Base-by-base conservation (phyloP, 1,140 invertebrate species). In the Neodiprion fabricii region DNA sequence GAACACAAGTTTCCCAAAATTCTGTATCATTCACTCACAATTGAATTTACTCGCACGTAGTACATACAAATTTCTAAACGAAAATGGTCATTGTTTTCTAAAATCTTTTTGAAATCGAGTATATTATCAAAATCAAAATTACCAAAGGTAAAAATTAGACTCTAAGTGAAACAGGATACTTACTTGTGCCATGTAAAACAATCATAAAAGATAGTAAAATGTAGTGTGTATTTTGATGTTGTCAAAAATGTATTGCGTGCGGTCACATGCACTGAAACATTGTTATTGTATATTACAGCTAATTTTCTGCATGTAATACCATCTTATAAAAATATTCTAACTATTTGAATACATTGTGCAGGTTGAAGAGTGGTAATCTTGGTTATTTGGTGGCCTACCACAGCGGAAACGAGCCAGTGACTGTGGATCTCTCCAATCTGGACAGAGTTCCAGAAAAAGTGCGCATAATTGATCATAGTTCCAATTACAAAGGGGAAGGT, bases 361-460 rank as follows among this genome's bases (percentile, higher is more conserved):
- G 94, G 86, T 84, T 93, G 70, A 92, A 92, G 78, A 91, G 90
- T 79, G 93, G 93, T 49, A 92, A 91, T 83, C 93, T 93, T 8
- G 93, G 93, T 10, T 92, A 90, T 81, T 84, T 94, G 71, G 91
- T 94, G 1, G 89, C 90, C 0, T 90, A 91, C 61, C 93, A 94
- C 85, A 90, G 91, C 53, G 89, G 86, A 50, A 81, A 89, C 10
- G 67, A 86, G n/a, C 78, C 77, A 1, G 85, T 85, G 2, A 77
- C 72, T 1, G 87, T 90, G n/a, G 87, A 93, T 80, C 85, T 93
- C 14, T 85, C 81, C 1, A 75, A 75, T 1, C 79, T 89, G 11
- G 79, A 85, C 23, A 69, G 80, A 21, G 78, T 93, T 9, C 87
- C 91, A 0, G 84, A 90, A 3, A 91, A 92, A 79, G 85, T 93